Base-by-base conservation (phyloP, 2,797 vertebrate species). In the Rhinatrema bivittatum region DNA sequence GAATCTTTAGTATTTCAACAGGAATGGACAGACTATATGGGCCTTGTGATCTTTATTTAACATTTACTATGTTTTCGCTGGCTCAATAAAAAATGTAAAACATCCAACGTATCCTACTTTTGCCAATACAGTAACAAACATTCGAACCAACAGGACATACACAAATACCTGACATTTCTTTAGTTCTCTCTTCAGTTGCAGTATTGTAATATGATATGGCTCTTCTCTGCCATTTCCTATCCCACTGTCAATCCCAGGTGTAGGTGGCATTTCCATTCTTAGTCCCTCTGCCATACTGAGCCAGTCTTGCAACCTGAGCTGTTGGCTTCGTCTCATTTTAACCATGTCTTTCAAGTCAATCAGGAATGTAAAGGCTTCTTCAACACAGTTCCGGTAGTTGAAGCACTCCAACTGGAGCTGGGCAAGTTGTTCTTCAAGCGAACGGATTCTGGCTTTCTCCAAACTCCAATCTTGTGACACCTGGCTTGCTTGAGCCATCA, bases 121-220 rank as follows among this genome's bases (percentile, higher is more conserved):
- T n/a, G n/a, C n/a, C n/a, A n/a, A n/a, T n/a, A n/a, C n/a, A n/a
- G n/a, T n/a, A n/a, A n/a, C n/a, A n/a, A n/a, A n/a, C n/a, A n/a
- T n/a, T n/a, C n/a, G n/a, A n/a, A n/a, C n/a, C n/a, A n/a, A n/a
- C n/a, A n/a, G 6, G 31, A 12, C 3, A 15, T 14, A 21, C 36
- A 42, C 16, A 53, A 39, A 41, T 86, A 93, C 91, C 89, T 94
- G 85, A 65, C 76, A 89, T 70, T 81, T 84, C 50, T 70, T 70
- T 20, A 91, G 75, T 31, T 93, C 87, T 37, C 74, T 74, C 57
- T 81, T 84, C 31, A 87, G 79, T 30, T 88, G 82, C 44, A 81
- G 60, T 42, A 83, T 30, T 19, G 78, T 78, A 37, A 67, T 26
- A 27, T 82, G 69, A 41, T 78, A 62, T 5, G 60, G 29, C 28